phyloP scores from a whole-genome alignment of 2,797 vertebrate species.

The Danio aesculapii region DNA sequence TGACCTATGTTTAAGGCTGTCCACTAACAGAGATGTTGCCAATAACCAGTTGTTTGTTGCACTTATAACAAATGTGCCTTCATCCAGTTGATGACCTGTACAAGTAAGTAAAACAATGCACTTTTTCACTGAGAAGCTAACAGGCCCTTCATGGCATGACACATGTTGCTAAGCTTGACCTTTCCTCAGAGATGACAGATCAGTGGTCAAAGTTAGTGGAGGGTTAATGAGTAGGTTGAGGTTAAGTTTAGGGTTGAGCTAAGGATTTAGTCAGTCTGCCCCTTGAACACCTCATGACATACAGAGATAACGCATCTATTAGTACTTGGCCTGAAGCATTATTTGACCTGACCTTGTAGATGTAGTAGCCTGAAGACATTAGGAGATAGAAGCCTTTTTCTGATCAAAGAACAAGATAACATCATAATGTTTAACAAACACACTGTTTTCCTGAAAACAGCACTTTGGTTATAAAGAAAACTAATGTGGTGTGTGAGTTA shows the following conservation, averaged over 20 bases:
- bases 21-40: not conserved
- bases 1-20: not conserved
- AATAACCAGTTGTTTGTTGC: conserved; percentile 15
- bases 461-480: not conserved
- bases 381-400: not conserved
- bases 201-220: conserved; percentile 14
- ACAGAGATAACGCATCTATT: conserved; percentile 20
- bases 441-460: not conserved
- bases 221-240: conserved; percentile 35
- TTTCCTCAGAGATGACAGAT: conserved; percentile 20
- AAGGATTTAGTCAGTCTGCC: not conserved
- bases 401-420: not conserved
- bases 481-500: not conserved
- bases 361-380: not conserved
- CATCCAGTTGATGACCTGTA: not conserved
- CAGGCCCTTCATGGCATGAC: conserved; percentile 1
- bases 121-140: conserved; percentile 22
- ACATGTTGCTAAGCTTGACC: not conserved
- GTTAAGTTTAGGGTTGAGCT: conserved; percentile 35
- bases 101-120: conserved; percentile 7
- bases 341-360: conserved; percentile 14
- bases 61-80: conserved; percentile 10
- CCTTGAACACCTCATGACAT: conserved; percentile 17
- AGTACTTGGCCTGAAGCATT: not conserved
- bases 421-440: not conserved